Evolutionary conservation across 2,113 vertebrate genomes (phyloP), one percentile per base, ranked within the genome.

Genomic region (Pseudorectes ferrugineus): DNA sequence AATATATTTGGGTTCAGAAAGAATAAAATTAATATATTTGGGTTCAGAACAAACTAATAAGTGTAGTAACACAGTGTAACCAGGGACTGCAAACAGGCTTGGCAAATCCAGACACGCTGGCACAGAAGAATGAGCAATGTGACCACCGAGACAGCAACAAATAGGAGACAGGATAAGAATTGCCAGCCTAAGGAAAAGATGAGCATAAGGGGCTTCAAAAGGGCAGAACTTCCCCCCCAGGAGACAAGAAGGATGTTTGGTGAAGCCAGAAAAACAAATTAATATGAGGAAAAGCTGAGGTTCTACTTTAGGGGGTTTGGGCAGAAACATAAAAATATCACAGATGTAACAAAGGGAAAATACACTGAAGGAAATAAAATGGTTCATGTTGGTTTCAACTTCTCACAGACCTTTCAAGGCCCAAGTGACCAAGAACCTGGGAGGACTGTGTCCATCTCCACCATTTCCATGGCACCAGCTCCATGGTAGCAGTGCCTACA

Each of bases 381-480:
- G 3, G 3, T 20, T 38, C 23, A 3, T 1, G 0, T 35, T 5
- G 7, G 11, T 45, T 85, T 81, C 67, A 36, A 5, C 14, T 42
- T 72, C 29, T 36, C 15, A 36, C 28, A 54, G 24, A 24, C 5
- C 20, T 63, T 22, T 36, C 35, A 77, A 77, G 33, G 24, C 7
- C 16, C 26, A 1, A 2, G 21, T 46, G 26, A 40, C 16, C 36
- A 73, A 40, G 59, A 52, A 16, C 12, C 28, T 57, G 33, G 25
- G 45, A 65, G 40, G 36, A 6, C 42, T 62, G 15, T 20, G 63
- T 36, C 40, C 31, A 59, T 55, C 40, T 76, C 33, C 55, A 25
- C 6, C 26, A 10, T 46, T 52, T 38, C 22, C 19, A 10, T 38
- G n/a, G 20, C 46, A 70, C 14, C 14, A 62, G 17, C 38, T 23